Percentiles rank a stretch among this genome's conserved stretches.
These are phyloP conservation scores for Lamellibrachia satsuma DNA, from an alignment of 2,888 invertebrate genomes.

Conservation along the genomic window DNA sequence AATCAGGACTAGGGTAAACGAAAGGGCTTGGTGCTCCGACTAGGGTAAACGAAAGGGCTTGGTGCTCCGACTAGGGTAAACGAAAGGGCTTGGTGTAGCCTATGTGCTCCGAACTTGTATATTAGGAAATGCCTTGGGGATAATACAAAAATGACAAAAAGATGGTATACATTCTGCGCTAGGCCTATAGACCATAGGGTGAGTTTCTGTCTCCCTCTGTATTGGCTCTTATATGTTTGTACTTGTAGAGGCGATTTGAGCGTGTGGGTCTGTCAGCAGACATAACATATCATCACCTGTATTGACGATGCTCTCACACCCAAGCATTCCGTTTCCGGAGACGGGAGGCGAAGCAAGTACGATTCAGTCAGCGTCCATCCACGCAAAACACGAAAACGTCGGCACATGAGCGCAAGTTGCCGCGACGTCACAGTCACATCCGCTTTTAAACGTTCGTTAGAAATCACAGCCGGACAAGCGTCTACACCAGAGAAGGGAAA, in stretches of 20 bases:
- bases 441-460: not conserved
- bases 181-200: too few species aligned
- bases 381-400: slow-evolving; percentile 10
- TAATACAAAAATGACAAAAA: too few species aligned
- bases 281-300: not conserved
- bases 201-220: too few species aligned
- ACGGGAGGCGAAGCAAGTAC: not conserved
- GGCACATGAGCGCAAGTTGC: not conserved
- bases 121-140: too few species aligned
- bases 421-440: slow-evolving; percentile 3
- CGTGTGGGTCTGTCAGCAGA: not conserved
- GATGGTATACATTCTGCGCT: too few species aligned
- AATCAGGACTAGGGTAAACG: too few species aligned
- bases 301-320: not conserved
- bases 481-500: not conserved
- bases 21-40: too few species aligned
- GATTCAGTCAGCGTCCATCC: not conserved
- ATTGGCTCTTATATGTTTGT: too few species aligned
- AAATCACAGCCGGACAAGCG: not conserved
- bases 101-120: too few species aligned
- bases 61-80: too few species aligned
- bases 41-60: too few species aligned
- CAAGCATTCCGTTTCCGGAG: slow-evolving; percentile 5
- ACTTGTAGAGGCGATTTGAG: not conserved
- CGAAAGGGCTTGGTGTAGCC: too few species aligned